phyloP scores from a whole-genome alignment of 2,888 invertebrate genomes.

The Patella depressa region DNA sequence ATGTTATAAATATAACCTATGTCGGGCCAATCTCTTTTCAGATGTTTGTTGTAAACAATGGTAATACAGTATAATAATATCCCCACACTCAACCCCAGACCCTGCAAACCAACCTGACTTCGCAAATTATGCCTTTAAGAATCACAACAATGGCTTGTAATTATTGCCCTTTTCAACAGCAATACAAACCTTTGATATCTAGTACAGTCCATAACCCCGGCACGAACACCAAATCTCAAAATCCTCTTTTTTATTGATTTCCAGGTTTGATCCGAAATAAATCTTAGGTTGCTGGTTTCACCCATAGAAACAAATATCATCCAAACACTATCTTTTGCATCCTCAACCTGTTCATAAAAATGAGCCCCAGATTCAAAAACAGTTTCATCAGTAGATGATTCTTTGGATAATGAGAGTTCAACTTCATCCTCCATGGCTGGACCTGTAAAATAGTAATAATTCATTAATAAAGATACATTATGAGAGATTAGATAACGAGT shows the following conservation, averaged over 20 bases:
- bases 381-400: slow-evolving; percentile 46
- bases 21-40: no score
- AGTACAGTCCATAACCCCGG: slow-evolving; percentile 73
- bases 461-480: no score
- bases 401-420: slow-evolving; percentile 50
- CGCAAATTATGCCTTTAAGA: no score
- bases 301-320: slow-evolving; percentile 72
- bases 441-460: slow-evolving; percentile 49
- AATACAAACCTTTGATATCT: not conserved
- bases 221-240: slow-evolving; percentile 72
- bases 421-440: slow-evolving; percentile 66
- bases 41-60: no score
- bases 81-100: no score
- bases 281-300: slow-evolving; percentile 7
- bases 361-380: slow-evolving; percentile 71
- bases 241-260: slow-evolving; percentile 69
- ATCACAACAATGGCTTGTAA: no score
- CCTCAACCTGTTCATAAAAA: slow-evolving; percentile 74
- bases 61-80: no score
- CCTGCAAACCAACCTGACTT: no score
- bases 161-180: no score
- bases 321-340: slow-evolving; percentile 75
- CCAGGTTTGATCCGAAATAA: slow-evolving; percentile 67
- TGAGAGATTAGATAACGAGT: no score
- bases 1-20: no score